These are phyloP conservation scores for Conistra vaccinii DNA, from an alignment of 2,888 invertebrate genomes.

Conservation along the genomic window DNA sequence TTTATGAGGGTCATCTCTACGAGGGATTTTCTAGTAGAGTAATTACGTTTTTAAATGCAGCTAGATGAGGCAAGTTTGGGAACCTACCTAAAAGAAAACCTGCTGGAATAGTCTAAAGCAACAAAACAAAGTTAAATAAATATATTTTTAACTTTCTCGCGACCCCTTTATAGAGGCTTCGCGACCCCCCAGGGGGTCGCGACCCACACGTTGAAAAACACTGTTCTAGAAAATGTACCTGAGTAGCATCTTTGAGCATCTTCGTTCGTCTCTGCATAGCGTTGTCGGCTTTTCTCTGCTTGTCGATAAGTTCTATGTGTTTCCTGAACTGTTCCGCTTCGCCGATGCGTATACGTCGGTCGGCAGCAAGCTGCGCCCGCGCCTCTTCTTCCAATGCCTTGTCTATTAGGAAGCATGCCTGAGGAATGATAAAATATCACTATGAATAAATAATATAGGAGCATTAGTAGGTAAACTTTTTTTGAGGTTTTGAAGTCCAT, in stretches of 20 bases:
- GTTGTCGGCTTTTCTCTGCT: slow-evolving; percentile 73
- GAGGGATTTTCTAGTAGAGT: too few species aligned
- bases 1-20: too few species aligned
- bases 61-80: too few species aligned
- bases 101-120: too few species aligned
- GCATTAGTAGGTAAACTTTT: neutral
- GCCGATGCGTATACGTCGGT: slow-evolving; percentile 73
- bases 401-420: slow-evolving; percentile 77
- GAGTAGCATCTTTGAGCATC: slow-evolving; percentile 77
- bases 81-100: too few species aligned
- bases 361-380: slow-evolving; percentile 78
- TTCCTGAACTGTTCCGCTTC: slow-evolving; percentile 75
- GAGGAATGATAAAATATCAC: slow-evolving; percentile 14
- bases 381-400: slow-evolving; percentile 79
- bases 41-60: too few species aligned
- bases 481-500: neutral
- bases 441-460: neutral
- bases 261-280: slow-evolving; percentile 74
- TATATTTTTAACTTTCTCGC: too few species aligned
- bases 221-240: slow-evolving; percentile 68
- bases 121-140: too few species aligned
- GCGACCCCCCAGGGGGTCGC: too few species aligned
- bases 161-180: too few species aligned
- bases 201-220: too few species aligned
- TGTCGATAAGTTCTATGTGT: slow-evolving; percentile 72